Evolutionary conservation across 2,888 invertebrate species (phyloP).

Genomic region (Sinohyriopsis cumingii): DNA sequence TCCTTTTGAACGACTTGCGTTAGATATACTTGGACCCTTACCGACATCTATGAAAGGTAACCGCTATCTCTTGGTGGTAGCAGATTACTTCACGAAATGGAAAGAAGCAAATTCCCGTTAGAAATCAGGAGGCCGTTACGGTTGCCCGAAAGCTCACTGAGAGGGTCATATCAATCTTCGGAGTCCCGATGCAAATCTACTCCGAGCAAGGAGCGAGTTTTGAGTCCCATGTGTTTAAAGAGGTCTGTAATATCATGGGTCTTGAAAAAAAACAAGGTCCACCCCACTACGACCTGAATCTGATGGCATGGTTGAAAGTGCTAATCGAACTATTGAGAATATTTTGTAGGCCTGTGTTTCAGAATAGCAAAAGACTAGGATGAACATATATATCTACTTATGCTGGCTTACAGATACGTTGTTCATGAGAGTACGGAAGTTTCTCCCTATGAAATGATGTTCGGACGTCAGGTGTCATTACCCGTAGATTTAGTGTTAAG

Average conservation of each 20-base stretch:
- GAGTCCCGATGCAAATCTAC: slow-evolving; percentile 13
- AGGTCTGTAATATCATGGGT: slow-evolving; percentile 13
- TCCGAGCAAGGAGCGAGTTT: slow-evolving; percentile 20
- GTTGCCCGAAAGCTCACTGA: slow-evolving; percentile 11
- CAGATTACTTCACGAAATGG: slow-evolving; percentile 17
- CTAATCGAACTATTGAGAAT: slow-evolving; percentile 19
- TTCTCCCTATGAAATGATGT: slow-evolving; percentile 20
- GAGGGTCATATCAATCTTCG: slow-evolving; percentile 14
- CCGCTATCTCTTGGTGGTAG: slow-evolving; percentile 12
- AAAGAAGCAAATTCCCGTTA: slow-evolving; percentile 13
- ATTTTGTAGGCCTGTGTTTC: slow-evolving; percentile 18
- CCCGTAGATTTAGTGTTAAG: slow-evolving; percentile 25
- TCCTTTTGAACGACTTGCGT: slow-evolving; percentile 6
- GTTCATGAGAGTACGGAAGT: slow-evolving; percentile 19
- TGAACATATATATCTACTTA: slow-evolving; percentile 21
- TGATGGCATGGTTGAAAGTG: slow-evolving; percentile 21
- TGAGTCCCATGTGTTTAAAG: slow-evolving; percentile 9
- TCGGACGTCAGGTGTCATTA: slow-evolving; percentile 15
- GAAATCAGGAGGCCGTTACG: slow-evolving; percentile 8
- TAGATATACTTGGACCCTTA: slow-evolving; percentile 15
- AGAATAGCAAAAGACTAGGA: slow-evolving; percentile 25
- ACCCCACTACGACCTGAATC: slow-evolving; percentile 18
- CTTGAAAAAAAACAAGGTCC: slow-evolving; percentile 22
- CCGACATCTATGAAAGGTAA: slow-evolving; percentile 12
- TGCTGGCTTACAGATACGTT: slow-evolving; percentile 25